Conservation (phyloP, 2,113 vertebrate species). For the Tachycineta bicolor region DNA sequence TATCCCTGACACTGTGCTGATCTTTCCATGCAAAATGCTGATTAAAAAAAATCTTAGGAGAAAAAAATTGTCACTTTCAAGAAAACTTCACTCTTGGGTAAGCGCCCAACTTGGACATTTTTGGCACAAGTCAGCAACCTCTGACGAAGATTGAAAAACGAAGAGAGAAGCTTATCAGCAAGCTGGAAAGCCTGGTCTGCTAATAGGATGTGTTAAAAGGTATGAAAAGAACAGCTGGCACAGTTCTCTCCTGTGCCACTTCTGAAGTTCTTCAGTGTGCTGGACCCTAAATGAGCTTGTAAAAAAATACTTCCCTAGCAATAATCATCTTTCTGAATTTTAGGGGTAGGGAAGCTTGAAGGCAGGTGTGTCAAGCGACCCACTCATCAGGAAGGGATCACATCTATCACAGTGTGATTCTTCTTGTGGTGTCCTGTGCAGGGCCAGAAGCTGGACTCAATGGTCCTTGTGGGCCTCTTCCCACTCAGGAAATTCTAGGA, state of each 20-base stretch:
- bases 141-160: background rate
- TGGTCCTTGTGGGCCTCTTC: background rate
- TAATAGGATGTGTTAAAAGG: background rate
- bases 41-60: background rate
- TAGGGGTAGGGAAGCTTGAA: background rate
- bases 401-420: background rate
- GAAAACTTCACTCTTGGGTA: background rate
- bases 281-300: background rate
- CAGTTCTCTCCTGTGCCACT: background rate
- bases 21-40: background rate
- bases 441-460: background rate
- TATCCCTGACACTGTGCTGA: background rate
- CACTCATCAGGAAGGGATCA: background rate
- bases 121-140: background rate
- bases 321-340: background rate
- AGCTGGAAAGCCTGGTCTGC: background rate
- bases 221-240: background rate
- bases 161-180: background rate
- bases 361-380: background rate
- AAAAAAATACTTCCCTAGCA: background rate
- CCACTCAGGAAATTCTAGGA: background rate
- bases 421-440: background rate
- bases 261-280: background rate
- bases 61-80: background rate
- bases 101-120: background rate